Conservation (phyloP, 2,888 invertebrate species). For the Lasioglossum oenotherae region DNA sequence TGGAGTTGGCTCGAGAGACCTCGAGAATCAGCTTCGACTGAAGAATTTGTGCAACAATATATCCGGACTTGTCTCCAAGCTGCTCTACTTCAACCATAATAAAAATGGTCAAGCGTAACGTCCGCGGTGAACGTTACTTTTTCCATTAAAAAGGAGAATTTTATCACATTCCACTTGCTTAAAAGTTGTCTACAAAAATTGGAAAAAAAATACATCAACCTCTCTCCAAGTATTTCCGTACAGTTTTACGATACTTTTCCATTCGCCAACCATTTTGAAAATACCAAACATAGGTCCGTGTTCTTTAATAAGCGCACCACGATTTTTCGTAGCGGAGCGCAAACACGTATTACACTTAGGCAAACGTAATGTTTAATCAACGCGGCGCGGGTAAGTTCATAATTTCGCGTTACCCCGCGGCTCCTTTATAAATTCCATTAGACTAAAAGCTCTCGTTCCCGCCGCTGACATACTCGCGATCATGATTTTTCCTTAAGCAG, state of each 20-base stretch:
- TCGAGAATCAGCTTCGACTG: background rate
- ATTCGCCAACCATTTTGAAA: background rate
- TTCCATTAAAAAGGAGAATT: too few species aligned
- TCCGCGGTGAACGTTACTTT: too few species aligned
- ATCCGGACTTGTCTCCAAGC: too few species aligned
- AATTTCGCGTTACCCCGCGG: background rate
- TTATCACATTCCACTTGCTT: too few species aligned
- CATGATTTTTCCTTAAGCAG: background rate
- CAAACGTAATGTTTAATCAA: background rate
- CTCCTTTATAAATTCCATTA: constrained; percentile 9
- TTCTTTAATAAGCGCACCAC: background rate
- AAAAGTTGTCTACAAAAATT: too few species aligned
- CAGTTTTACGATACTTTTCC: too few species aligned
- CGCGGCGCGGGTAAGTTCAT: too few species aligned
- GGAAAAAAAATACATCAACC: too few species aligned
- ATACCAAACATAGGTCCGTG: too few species aligned
- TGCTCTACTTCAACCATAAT: too few species aligned
- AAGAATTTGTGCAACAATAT: background rate
- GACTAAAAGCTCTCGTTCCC: constrained; percentile 12
- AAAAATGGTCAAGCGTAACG: too few species aligned
- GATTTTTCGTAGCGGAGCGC: background rate
- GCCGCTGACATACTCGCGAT: background rate
- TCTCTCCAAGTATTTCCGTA: too few species aligned
- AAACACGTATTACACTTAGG: background rate
- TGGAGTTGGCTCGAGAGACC: constrained; percentile 25